Evolutionary conservation across 2,797 vertebrate species (phyloP), one percentile per base, ranked within the genome.

Genomic region (Pseudochirops cupreus): DNA sequence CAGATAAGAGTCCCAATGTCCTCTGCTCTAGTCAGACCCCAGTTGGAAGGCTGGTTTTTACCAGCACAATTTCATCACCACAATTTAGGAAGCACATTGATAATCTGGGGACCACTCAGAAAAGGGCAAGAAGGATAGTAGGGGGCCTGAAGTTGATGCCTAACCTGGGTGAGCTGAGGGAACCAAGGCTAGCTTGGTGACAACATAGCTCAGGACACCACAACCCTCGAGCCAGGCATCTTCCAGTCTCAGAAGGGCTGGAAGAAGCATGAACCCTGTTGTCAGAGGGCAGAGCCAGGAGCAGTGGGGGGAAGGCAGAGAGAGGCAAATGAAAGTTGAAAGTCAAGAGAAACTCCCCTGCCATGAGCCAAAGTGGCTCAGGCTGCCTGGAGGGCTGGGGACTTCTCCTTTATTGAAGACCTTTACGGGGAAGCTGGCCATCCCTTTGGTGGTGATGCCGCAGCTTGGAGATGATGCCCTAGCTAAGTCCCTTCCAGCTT

Each of bases 211-310:
- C 67, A 21, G 67, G 67, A 21, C 18, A 24, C 21, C 9, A 0
- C 0, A 11, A 26, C 13, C 21, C 39, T 24, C 10, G 7, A 5
- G 11, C 5, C 1, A 6, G 62, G 21, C 0, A 3, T 21, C 74
- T 46, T 7, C 3, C 2, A 26, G 39, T 24, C 74, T 82, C 46
- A 39, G 74, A 46, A 82, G 74, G 74, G 3, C 39, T 12, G 74
- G 74, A 46, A 26, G n/a, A 9, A 39, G 6, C 39, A 46, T 4
- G 9, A 46, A 24, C 74, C 2, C 24, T 11, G 7, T 74, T 39
- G 16, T 82, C 7, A 21, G 16, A 39, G 21, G 74, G 29, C 31
- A 67, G 59, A 33, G 31, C 31, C 31, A 82, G 74, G 2, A 11
- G 21, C 9, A 5, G 1, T 24, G 7, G 7, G 2, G 18, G 62